A percentile compares a stretch with the other conserved stretches of the same genome.
Evolutionary conservation across 2,113 vertebrate genomes (phyloP).

Genomic region (Tetrao urogallus): DNA sequence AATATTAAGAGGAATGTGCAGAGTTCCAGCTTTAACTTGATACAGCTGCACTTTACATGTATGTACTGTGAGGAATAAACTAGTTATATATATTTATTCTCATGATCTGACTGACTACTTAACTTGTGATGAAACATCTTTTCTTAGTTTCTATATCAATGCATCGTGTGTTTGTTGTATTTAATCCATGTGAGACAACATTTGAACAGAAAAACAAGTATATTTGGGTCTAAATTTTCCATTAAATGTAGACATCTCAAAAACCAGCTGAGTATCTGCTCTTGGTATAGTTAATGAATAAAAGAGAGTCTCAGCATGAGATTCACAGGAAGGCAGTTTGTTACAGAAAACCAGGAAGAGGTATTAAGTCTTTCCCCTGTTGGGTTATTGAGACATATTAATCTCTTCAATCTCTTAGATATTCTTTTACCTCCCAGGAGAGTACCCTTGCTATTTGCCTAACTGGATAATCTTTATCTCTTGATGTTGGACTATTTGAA

Average conservation of each 20-base stretch:
- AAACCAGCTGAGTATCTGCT: neutral
- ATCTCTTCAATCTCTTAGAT: fast-evolving
- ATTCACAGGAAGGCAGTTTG: neutral
- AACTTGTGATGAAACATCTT: neutral
- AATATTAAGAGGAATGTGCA: neutral
- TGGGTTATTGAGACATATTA: neutral
- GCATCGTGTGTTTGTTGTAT: neutral
- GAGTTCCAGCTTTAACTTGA: neutral
- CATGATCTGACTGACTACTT: neutral
- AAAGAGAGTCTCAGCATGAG: neutral
- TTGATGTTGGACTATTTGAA: neutral
- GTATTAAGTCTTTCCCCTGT: neutral
- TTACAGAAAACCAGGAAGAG: neutral
- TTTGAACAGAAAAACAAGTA: neutral
- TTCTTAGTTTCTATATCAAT: neutral
- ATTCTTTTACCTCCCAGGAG: neutral
- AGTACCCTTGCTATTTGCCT: neutral
- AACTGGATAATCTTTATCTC: neutral
- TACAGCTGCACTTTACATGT: neutral
- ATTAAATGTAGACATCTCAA: fast-evolving
- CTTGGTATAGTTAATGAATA: neutral
- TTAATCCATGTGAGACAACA: neutral
- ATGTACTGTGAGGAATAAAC: neutral
- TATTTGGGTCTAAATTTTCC: neutral
- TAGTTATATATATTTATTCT: neutral